Evolutionary conservation across 2,797 vertebrate species (phyloP), one percentile per base, ranked within the genome.

Genomic region (Rhinophrynus dorsalis): DNA sequence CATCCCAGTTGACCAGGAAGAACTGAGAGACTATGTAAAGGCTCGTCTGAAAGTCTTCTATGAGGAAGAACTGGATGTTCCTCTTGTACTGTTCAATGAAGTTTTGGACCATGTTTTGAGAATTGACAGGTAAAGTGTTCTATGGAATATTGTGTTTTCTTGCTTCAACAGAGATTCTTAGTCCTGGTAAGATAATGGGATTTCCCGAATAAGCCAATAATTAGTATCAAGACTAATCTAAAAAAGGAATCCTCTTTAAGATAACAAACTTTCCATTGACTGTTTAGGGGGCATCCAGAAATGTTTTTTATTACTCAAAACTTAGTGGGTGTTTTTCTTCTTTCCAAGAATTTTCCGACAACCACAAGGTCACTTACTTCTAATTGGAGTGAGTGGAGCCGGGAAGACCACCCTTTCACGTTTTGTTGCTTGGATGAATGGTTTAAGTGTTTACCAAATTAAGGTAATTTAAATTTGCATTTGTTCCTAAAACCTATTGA

Each of bases 391-490:
- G 62, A 99, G 97, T 8, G 97, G 97, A 60, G 97, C 97, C 15
- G 97, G 97, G 51, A 99, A 99, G 77, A 99, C 97, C 0, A 99
- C 97, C 0, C 86, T 99, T 23, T 99, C 97, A 2, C 94, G 97
- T 68, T 99, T 99, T 2, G 97, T 99, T 44, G 97, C 97, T 76
- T 99, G 97, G 97, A 99, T 99, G 97, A 99, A 99, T 0, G 97
- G 97, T 33, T 83, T 99, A 45, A 99, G 97, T 6, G 97, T 99
- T 33, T 99, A 98, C 80, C 97, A 99, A 84, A 99, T 99, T 71
- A 99, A 99, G 94, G 97, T 98, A 42, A 8, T 0, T 0, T 73
- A 32, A 32, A 32, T 5, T 32, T 32, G 10, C 12, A 40, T 40
- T 40, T 40, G 2, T 40, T 40, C 15, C 37, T 2, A 3, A 37